phyloP scores from a whole-genome alignment of 2,113 vertebrate species.

The Prinia subflava region DNA sequence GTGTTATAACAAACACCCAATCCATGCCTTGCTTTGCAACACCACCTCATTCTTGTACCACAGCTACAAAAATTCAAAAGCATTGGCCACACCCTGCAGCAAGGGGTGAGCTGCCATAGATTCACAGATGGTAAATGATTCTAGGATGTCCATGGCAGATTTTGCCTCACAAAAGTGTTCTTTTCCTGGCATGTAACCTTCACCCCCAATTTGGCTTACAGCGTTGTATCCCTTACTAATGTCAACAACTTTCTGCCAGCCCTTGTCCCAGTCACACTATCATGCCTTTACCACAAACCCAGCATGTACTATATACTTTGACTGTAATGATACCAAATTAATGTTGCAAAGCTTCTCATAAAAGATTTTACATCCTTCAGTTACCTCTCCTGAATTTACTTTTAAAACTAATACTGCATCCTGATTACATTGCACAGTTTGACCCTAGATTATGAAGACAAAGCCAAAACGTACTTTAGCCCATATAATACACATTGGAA shows the following conservation, averaged over 20 bases:
- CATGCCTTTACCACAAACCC: neutral
- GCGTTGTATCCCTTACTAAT: neutral
- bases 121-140: neutral
- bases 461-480: neutral
- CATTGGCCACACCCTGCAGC: fast-evolving
- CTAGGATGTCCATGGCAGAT: neutral
- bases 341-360: neutral
- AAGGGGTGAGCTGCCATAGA: neutral
- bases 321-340: neutral
- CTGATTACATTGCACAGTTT: neutral
- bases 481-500: neutral
- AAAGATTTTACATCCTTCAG: neutral
- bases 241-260: neutral
- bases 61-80: neutral
- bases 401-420: neutral
- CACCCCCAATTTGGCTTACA: neutral
- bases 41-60: neutral
- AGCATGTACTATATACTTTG: neutral
- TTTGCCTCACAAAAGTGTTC: neutral
- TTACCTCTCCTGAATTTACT: neutral
- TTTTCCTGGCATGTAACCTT: neutral
- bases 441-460: neutral
- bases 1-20: neutral
- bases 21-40: neutral
- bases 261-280: neutral